Evolutionary conservation across 2,113 vertebrate species (phyloP), one percentile per base, ranked within the genome.

Genomic region (Conger conger): DNA sequence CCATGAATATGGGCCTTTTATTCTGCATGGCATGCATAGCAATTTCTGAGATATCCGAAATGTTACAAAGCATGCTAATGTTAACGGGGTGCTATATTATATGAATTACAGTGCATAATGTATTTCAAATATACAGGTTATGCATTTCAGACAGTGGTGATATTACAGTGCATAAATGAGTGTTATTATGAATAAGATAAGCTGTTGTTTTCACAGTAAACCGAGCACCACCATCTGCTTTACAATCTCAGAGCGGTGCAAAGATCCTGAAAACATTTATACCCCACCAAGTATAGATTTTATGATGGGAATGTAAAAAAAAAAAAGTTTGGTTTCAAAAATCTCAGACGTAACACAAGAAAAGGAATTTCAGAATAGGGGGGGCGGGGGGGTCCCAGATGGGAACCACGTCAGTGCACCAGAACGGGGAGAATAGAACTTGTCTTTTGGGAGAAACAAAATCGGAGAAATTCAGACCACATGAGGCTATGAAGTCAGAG

Each of bases 401-500:
- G 94, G 87, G 91, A 91, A 92, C 92, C 88, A 89, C 92, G 91
- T 93, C 87, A 89, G 84, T 91, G 88, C 89, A 85, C 91, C 73
- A 87, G 83, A 63, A 78, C 40, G 78, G 68, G 54, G 76, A 36
- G 80, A 37, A 36, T 79, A 30, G 17, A 82, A 23, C 76, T n/a
- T 57, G 3, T 37, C 42, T 37, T 11, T 40, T 82, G 33, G 3
- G 4, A 27, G 60, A 15, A 63, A 77, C 81, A 83, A 79, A 87
- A 88, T 84, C 88, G 86, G 87, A 89, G 89, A 91, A 91, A 88
- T 88, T 83, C 86, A 87, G 87, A 93, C 93, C 93, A 60, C 92
- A 93, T 86, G 91, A 91, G 87, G 86, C 88, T 91, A 88, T 93
- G 93, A 93, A 93, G 93, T 94, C 92, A 92, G 89, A 87, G 87